These are phyloP conservation scores for Falco naumanni DNA, from an alignment of 2,797 vertebrate genomes.

Conservation along the genomic window DNA sequence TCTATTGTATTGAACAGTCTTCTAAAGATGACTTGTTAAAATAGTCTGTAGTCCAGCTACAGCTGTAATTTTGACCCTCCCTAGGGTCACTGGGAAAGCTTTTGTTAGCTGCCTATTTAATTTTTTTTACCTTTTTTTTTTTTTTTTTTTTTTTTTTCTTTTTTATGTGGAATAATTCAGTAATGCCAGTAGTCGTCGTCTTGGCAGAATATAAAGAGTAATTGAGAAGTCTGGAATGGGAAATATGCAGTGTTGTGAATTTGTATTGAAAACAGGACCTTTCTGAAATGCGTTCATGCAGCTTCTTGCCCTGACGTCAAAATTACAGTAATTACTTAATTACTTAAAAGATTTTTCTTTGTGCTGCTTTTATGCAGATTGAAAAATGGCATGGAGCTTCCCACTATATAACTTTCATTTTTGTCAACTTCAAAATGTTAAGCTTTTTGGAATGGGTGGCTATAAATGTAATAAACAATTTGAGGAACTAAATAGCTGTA, in stretches of 20 bases:
- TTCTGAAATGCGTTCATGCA: not conserved
- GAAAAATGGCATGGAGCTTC: not conserved
- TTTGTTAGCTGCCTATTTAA: not conserved
- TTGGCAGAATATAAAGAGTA: not conserved
- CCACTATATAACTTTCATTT: not conserved
- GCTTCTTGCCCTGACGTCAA: not conserved
- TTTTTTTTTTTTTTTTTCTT: not conserved
- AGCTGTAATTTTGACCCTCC: not conserved
- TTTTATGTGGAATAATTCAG: not conserved
- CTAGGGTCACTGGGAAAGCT: not conserved
- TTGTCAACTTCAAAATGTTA: not conserved
- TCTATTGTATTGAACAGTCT: not conserved
- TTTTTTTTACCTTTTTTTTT: not conserved
- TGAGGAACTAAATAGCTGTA: not conserved
- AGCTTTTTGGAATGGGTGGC: not conserved
- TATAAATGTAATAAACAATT: not conserved
- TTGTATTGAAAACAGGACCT: conserved; percentile 23
- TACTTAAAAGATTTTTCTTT: not conserved
- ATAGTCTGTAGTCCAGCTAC: not conserved
- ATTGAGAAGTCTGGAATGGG: conserved; percentile 29
- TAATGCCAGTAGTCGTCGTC: not conserved
- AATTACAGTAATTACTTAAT: conserved; percentile 16
- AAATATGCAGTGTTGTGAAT: not conserved
- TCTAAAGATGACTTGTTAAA: not conserved
- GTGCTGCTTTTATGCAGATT: not conserved